Evolutionary conservation across 2,797 vertebrate species (phyloP).

Genomic region (Pipistrellus pipistrellus): DNA sequence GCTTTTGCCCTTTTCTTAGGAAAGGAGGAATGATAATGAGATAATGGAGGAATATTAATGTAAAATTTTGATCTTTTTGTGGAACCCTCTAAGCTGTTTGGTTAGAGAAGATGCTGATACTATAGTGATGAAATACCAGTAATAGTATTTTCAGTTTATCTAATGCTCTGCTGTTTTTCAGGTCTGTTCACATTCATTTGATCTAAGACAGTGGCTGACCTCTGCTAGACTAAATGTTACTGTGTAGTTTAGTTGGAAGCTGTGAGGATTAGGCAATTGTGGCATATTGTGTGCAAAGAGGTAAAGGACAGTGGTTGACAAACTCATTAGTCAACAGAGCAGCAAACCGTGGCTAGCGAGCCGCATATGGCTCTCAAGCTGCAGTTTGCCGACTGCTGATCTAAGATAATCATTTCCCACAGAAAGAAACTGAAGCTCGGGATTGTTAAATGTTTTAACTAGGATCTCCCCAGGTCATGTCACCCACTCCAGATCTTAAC

Average conservation of each 20-base stretch:
- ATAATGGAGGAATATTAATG: neutral
- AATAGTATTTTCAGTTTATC: neutral
- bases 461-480: neutral
- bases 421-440: neutral
- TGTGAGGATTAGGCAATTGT: too few relatives aligned
- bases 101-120: neutral
- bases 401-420: neutral
- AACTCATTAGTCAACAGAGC: too few relatives aligned
- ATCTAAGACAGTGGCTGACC: neutral
- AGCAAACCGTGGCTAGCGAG: too few relatives aligned
- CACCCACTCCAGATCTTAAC: neutral
- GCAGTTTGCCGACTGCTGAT: too few relatives aligned
- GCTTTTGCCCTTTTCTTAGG: neutral
- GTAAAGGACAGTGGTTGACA: too few relatives aligned
- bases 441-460: neutral
- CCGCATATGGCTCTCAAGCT: too few relatives aligned
- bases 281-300: too few relatives aligned
- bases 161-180: neutral
- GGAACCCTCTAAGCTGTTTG: neutral
- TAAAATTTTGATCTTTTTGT: slow-evolving; percentile 4
- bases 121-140: neutral
- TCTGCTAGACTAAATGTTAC: too few relatives aligned
- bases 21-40: neutral
- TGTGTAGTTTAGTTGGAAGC: too few relatives aligned
- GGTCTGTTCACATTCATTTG: neutral